Evolutionary conservation across 2,888 invertebrate species (phyloP).

Genomic region (Ctenicera cuprea): DNA sequence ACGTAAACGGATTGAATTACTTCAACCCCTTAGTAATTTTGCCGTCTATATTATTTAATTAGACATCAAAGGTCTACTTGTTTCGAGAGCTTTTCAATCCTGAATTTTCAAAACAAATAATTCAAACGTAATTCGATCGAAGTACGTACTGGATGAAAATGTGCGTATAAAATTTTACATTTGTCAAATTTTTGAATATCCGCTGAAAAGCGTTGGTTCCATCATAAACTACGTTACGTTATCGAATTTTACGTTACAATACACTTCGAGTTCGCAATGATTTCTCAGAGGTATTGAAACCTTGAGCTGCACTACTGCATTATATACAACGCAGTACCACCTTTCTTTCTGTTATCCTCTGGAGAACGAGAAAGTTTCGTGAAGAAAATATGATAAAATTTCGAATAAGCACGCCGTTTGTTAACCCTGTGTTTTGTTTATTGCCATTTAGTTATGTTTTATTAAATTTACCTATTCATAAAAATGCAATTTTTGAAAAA

Average conservation of each 20-base stretch:
- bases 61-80: neutral
- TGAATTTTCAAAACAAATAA: neutral
- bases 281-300: constrained; percentile 51
- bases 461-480: no score
- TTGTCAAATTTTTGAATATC: constrained; percentile 9
- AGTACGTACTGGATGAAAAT: neutral
- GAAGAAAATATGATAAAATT: constrained; percentile 32
- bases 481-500: no score
- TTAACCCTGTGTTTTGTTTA: no score
- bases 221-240: constrained; percentile 32
- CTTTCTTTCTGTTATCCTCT: constrained; percentile 41
- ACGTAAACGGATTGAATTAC: constrained; percentile 2
- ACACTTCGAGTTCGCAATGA: constrained; percentile 44
- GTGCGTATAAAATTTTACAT: neutral
- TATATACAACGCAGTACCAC: constrained; percentile 41
- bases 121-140: no score
- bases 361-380: constrained; percentile 28
- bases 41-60: constrained; percentile 7
- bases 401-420: neutral
- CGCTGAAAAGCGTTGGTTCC: constrained; percentile 15
- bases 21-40: neutral
- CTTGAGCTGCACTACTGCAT: constrained; percentile 44
- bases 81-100: neutral
- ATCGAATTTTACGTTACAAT: constrained; percentile 47
- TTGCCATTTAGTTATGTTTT: no score